Conservation (phyloP, 2,113 vertebrate genomes). For the Gobio gobio region DNA sequence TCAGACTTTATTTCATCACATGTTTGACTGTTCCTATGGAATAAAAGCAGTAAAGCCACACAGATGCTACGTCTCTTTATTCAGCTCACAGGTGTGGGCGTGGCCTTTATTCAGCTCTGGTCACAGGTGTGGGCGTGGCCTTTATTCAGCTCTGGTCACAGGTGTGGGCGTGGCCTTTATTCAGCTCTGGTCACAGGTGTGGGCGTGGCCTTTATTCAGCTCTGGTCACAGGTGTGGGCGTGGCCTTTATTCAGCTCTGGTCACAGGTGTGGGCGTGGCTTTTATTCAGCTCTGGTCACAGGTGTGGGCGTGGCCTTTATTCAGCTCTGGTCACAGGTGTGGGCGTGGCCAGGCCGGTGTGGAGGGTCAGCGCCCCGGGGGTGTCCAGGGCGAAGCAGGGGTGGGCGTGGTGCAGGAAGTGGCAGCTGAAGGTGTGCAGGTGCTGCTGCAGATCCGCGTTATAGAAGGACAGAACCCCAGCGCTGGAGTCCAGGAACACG, state of each 20-base stretch:
- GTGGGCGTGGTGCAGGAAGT: conserved; percentile 80
- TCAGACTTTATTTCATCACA: background rate
- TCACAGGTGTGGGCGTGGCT: too few relatives aligned
- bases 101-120: too few relatives aligned
- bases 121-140: conserved; percentile 49
- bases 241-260: too few relatives aligned
- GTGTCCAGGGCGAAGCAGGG: conserved; percentile 93
- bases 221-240: too few relatives aligned
- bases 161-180: too few relatives aligned
- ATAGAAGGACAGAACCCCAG: conserved; percentile 85
- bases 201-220: too few relatives aligned
- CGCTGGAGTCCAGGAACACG: conserved; percentile 85
- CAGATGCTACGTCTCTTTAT: background rate
- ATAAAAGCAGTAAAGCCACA: conserved; percentile 70
- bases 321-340: too few relatives aligned
- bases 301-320: too few relatives aligned
- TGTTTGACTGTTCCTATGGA: conserved; percentile 78
- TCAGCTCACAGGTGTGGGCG: background rate
- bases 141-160: too few relatives aligned
- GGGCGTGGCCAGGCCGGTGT: conserved; percentile 72
- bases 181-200: too few relatives aligned
- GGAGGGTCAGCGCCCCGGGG: conserved; percentile 81
- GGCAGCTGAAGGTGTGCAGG: conserved; percentile 82
- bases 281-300: too few relatives aligned
- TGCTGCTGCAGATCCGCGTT: conserved; percentile 86